Conservation (phyloP, 2,888 invertebrate species). For the Lordiphosa andalusiaca region DNA sequence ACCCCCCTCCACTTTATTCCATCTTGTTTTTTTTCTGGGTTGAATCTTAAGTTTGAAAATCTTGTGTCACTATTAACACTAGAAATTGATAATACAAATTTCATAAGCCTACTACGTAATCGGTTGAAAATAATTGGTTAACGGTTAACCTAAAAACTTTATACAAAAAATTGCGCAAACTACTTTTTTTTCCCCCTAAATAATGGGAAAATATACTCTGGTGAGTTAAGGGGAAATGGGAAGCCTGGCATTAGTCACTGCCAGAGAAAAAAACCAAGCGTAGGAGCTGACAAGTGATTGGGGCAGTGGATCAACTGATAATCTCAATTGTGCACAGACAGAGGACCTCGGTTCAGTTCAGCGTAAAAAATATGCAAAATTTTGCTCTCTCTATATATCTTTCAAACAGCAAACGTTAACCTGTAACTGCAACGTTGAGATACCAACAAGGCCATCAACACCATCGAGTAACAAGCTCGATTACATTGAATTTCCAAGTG, state of each 20-base stretch:
- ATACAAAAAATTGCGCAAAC: too few relatives aligned
- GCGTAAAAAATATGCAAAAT: constrained; percentile 33
- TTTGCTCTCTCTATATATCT: constrained; percentile 18
- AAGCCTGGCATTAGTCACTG: constrained; percentile 39
- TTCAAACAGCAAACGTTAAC: constrained; percentile 25
- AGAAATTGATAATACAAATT: too few relatives aligned
- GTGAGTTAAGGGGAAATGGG: background rate
- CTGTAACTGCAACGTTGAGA: background rate
- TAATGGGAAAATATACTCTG: too few relatives aligned
- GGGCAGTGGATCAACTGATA: constrained; percentile 37
- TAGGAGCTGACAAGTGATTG: constrained; percentile 49
- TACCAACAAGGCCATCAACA: constrained; percentile 3
- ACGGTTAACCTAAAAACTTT: too few relatives aligned
- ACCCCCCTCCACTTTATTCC: too few relatives aligned
- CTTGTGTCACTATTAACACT: too few relatives aligned
- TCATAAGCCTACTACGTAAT: too few relatives aligned
- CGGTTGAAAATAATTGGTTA: too few relatives aligned
- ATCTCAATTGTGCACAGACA: constrained; percentile 63
- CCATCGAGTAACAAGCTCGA: constrained; percentile 1
- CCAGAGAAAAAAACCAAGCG: constrained; percentile 16
- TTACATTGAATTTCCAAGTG: constrained; percentile 12
- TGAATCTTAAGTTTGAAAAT: too few relatives aligned
- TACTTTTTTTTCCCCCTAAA: too few relatives aligned
- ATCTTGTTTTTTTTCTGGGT: too few relatives aligned
- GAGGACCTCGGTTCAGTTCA: constrained; percentile 8